Percentiles rank a stretch among this genome's conserved stretches.
Evolutionary conservation across 2,113 vertebrate species (phyloP).

Genomic region (Athene cunicularia): DNA sequence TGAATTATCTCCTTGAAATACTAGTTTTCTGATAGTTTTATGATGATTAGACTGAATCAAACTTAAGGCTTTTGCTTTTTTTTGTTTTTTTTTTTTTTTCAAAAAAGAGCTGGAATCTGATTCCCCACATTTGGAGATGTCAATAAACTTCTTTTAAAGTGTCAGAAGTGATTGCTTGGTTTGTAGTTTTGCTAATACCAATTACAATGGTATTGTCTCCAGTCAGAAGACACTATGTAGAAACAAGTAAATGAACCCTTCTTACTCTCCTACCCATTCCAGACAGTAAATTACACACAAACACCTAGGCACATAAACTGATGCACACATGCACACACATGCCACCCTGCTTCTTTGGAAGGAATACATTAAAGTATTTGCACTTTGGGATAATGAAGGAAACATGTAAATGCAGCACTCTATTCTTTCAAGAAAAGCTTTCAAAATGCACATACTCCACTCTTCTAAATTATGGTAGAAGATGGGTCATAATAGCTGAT

Average conservation of each 20-base stretch:
- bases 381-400: slow-evolving; percentile 53
- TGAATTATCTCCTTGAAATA: not conserved
- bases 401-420: slow-evolving; percentile 47
- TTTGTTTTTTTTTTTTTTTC: not conserved
- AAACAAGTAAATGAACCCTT: not conserved
- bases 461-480: slow-evolving; percentile 72
- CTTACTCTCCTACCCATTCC: not conserved
- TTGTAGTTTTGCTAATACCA: slow-evolving; percentile 22
- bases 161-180: slow-evolving; percentile 65
- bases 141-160: slow-evolving; percentile 75
- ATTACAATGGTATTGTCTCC: not conserved
- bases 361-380: slow-evolving; percentile 28
- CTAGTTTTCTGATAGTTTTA: slow-evolving; percentile 51
- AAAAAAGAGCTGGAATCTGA: slow-evolving; percentile 12
- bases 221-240: not conserved
- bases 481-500: slow-evolving; percentile 74
- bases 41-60: slow-evolving; percentile 38
- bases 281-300: not conserved
- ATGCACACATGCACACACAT: not conserved
- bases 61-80: not conserved
- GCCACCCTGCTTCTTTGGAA: not conserved
- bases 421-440: slow-evolving; percentile 66
- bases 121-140: slow-evolving; percentile 57
- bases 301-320: not conserved
- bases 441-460: slow-evolving; percentile 58